These are phyloP conservation scores for Otolemur crassicaudatus DNA, from an alignment of 2,797 vertebrate genomes.

Conservation along the genomic window DNA sequence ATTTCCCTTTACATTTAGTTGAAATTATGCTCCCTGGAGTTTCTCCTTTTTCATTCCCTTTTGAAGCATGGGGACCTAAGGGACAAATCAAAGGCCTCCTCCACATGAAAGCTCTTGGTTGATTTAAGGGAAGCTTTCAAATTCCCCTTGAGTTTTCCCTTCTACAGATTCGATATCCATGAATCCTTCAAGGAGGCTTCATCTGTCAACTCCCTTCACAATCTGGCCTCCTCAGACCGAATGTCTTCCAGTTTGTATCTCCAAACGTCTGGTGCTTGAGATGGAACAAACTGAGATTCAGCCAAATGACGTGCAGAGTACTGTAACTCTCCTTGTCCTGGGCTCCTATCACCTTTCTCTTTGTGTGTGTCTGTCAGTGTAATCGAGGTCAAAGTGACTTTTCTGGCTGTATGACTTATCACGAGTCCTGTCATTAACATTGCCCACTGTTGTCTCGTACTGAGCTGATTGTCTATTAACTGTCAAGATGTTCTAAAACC, in stretches of 20 bases:
- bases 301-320: not conserved
- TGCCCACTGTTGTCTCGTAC: not conserved
- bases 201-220: not conserved
- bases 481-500: not conserved
- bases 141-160: constrained; percentile 36
- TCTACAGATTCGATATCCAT: constrained; percentile 9
- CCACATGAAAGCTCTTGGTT: constrained; percentile 22
- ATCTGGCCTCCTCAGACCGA: not conserved
- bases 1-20: constrained; percentile 50
- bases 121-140: constrained; percentile 41
- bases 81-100: constrained; percentile 59
- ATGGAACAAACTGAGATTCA: not conserved
- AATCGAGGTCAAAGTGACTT: not conserved
- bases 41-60: constrained; percentile 34
- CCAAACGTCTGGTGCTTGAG: not conserved
- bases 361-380: not conserved
- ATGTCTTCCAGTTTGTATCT: constrained; percentile 37
- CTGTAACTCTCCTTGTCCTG: not conserved
- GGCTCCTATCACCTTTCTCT: not conserved
- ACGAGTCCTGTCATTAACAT: not conserved
- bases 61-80: constrained; percentile 3
- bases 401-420: not conserved
- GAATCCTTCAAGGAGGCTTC: constrained; percentile 47
- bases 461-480: constrained; percentile 31
- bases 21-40: constrained; percentile 22